phyloP scores from a whole-genome alignment of 2,113 vertebrate genomes.

The Benthochromis sp. region DNA sequence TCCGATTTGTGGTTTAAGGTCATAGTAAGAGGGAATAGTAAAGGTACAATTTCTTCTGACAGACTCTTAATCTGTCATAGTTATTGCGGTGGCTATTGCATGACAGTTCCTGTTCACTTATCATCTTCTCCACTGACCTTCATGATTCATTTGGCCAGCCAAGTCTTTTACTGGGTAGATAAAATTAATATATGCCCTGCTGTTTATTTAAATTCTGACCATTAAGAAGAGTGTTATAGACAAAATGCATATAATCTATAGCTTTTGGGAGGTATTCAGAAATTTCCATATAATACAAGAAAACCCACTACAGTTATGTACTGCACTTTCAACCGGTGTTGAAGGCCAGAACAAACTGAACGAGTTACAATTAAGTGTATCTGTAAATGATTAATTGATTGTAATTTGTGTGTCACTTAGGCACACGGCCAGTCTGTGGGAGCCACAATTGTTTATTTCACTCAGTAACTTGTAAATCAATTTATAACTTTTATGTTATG shows the following conservation, averaged over 20 bases:
- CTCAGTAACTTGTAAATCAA: not conserved
- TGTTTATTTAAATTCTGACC: conserved; percentile 42
- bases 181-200: conserved; percentile 20
- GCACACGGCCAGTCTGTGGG: not conserved
- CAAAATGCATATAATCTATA: not conserved
- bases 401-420: not conserved
- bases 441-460: not conserved
- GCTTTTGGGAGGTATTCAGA: not conserved
- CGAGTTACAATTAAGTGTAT: not conserved
- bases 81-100: conserved; percentile 50
- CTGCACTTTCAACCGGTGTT: not conserved
- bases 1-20: conserved; percentile 37
- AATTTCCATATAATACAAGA: not conserved
- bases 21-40: conserved; percentile 3
- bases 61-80: conserved; percentile 51
- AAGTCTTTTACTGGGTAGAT: conserved; percentile 10
- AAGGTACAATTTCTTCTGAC: conserved; percentile 39
- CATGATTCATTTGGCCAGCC: conserved; percentile 44
- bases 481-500: not conserved
- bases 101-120: conserved; percentile 51
- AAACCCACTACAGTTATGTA: not conserved
- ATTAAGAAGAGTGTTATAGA: not conserved
- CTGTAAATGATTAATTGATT: not conserved
- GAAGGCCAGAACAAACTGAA: not conserved
- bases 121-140: conserved; percentile 47